Evolutionary conservation across 2,113 vertebrate species (phyloP), one percentile per base, ranked within the genome.

Genomic region (Isurus oxyrinchus): DNA sequence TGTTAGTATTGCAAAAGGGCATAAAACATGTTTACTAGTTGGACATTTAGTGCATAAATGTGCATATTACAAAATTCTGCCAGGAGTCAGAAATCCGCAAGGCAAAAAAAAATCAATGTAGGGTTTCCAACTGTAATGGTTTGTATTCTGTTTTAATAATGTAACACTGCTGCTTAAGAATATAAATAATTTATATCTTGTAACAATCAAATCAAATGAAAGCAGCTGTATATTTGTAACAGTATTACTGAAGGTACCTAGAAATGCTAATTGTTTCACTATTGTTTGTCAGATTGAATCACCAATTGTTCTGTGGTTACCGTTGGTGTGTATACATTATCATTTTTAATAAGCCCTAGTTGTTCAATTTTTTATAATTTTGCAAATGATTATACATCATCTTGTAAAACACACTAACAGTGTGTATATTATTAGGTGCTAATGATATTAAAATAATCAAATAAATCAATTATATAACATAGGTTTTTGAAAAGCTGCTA

Each of bases 151-250:
- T 66, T 91, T 95, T 49, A 95, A 95, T 69, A 40, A 95, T 95
- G 93, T 16, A 95, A 35, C 66, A 72, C 69, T 27, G 66, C 67
- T 69, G 49, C 40, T 95, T 95, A 95, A 27, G 49, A 49, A 95
- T 72, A 69, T 69, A 72, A 95, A 95, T 95, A 16, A 72, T 95
- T 95, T 55, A 72, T 35, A 72, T 72, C 49, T 35, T 53, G 25
- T 72, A 95, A 72, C 72, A 95, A 95, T 95, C 4, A 35, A 67
- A 23, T 94, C 35, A 94, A 94, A 94, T 35, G 91, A 94, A 88
- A 94, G 11, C 63, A 69, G n/a, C 3, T 23, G 61, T 69, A 49
- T 67, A 67, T 63, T 67, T 21, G 67, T 25, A 94, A 67, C 16
- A 63, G 19, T 67, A n/a, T 44, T 95, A 27, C 44, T 76, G 49